Evolutionary conservation across 1,140 invertebrate genomes (phyloP).

Genomic region (Triops longicaudatus): DNA sequence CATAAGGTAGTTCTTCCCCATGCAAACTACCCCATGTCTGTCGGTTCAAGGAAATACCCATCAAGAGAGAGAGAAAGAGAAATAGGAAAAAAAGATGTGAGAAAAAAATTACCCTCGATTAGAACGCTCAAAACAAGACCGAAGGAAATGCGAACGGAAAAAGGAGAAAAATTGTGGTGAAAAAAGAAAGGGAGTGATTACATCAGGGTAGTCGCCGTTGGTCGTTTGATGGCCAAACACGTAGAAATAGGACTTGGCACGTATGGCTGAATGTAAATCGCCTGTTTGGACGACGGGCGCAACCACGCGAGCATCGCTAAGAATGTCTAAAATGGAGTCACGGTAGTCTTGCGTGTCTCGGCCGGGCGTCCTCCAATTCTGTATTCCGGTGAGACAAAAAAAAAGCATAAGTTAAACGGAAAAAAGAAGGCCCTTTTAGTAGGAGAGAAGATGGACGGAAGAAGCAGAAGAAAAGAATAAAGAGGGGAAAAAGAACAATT

Average conservation of each 20-base stretch:
- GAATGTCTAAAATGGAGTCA: slow-evolving; percentile 29
- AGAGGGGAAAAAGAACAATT: slow-evolving; percentile 1
- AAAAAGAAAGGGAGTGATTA: slow-evolving; percentile 35
- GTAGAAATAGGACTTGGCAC: slow-evolving; percentile 66
- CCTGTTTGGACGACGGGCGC: slow-evolving; percentile 27
- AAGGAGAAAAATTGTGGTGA: background rate
- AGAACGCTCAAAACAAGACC: background rate
- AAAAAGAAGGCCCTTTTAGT: slow-evolving; percentile 11
- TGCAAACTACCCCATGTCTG: slow-evolving; percentile 68
- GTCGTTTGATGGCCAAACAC: slow-evolving; percentile 89
- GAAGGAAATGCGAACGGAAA: no score
- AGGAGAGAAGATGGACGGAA: background rate
- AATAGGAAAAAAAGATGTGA: background rate
- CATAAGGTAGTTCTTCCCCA: slow-evolving; percentile 84
- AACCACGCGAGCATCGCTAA: slow-evolving; percentile 30
- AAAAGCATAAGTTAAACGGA: background rate
- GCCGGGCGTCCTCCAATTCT: slow-evolving; percentile 27
- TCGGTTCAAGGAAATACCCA: background rate
- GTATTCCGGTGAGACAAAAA: slow-evolving; percentile 9
- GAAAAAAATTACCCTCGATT: background rate
- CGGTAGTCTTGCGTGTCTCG: slow-evolving; percentile 27
- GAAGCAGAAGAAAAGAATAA: background rate
- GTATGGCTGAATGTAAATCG: slow-evolving; percentile 28
- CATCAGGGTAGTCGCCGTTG: slow-evolving; percentile 80
- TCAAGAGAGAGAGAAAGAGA: slow-evolving; percentile 5